A percentile compares a stretch with the other conserved stretches of the same genome.
phyloP scores from a whole-genome alignment of 2,888 invertebrate genomes.

The Desoria tigrina region DNA sequence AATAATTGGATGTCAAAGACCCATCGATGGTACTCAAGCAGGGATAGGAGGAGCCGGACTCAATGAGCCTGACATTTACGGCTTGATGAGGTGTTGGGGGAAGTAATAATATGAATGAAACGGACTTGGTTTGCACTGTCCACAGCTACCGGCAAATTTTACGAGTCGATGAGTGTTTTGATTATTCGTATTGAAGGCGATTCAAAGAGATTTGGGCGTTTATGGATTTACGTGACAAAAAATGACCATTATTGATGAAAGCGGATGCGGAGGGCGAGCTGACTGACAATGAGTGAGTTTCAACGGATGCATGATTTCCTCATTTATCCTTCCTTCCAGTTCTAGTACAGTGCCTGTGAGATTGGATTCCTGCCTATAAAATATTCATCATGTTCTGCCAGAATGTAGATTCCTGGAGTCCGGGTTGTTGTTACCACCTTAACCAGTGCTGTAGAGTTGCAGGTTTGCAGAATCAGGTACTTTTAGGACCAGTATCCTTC shows the following conservation, averaged over 20 bases:
- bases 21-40: too few relatives aligned
- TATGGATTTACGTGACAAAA: conserved; percentile 9
- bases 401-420: too few relatives aligned
- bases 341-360: not conserved
- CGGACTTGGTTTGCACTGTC: not conserved
- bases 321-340: conserved; percentile 1
- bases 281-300: conserved; percentile 6
- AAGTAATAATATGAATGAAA: too few relatives aligned
- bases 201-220: conserved; percentile 3
- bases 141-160: not conserved
- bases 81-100: too few relatives aligned
- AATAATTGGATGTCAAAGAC: too few relatives aligned
- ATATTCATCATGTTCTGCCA: too few relatives aligned
- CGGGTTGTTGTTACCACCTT: not conserved
- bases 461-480: too few relatives aligned
- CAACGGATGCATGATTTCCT: conserved; percentile 14
- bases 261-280: conserved; percentile 1
- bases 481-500: too few relatives aligned
- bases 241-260: conserved; percentile 10
- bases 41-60: too few relatives aligned
- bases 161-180: not conserved
- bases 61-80: too few relatives aligned
- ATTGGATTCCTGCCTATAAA: too few relatives aligned
- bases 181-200: not conserved
- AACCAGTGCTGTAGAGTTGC: too few relatives aligned